Base-by-base conservation (phyloP, 2,797 vertebrate species). In the Propithecus deckenii region DNA sequence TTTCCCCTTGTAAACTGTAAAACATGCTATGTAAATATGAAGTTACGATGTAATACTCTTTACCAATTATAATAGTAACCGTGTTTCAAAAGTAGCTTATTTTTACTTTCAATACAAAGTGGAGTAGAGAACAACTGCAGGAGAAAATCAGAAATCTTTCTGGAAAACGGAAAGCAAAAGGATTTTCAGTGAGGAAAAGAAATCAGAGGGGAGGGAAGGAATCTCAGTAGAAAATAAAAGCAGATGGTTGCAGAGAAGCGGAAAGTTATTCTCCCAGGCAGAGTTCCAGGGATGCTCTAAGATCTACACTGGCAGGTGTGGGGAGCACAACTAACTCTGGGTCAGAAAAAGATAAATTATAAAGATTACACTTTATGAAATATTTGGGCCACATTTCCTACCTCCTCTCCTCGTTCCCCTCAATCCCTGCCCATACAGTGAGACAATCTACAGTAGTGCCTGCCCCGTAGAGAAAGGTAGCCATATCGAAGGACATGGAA, bases 51-150 rank as follows among this genome's bases (percentile, higher is more conserved):
- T 35, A 57, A 35, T 55, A 50, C 25, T 86, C 23, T 63, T 52
- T 65, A 48, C 41, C 41, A 78, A 35, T 67, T 32, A 18, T 72
- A 35, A 41, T 1, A 75, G 48, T 35, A 50, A 89, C 25, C 7
- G n/a, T 28, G 13, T 84, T 79, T 69, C 61, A 69, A 93, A 86
- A 61, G 15, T 28, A 76, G 48, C 20, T 80, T 72, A 63, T 46
- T 96, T 92, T 93, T 50, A 63, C 2, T 90, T 95, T 87, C 57
- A 83, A 18, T 38, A 86, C 94, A 89, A 88, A 74, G 12, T 41
- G 4, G 15, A 9, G 35, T 43, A 78, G 17, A 93, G 32, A 55
- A 59, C 7, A 46, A 69, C 32, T 75, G 15, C 35, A 90, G 28
- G n/a, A 63, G 38, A 75, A 86, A 87, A 30, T 4, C n/a, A n/a